Percentiles rank a stretch among this genome's conserved stretches.
phyloP scores from a whole-genome alignment of 2,797 vertebrate genomes.

The Tinamus major region DNA sequence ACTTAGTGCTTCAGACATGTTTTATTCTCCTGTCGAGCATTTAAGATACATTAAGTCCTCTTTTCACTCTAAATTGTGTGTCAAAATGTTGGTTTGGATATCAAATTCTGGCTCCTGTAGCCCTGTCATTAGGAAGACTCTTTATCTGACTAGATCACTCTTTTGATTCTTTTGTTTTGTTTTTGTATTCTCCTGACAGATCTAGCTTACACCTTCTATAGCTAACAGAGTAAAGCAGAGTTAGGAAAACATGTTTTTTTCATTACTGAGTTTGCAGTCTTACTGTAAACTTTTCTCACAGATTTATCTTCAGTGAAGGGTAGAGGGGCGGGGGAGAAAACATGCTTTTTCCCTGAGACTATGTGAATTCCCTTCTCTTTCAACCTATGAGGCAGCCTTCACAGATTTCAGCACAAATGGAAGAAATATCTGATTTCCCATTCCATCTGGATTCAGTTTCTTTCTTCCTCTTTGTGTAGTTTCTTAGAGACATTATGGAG shows the following conservation, averaged over 20 bases:
- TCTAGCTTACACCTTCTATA: constrained; percentile 62
- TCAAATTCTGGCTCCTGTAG: constrained; percentile 41
- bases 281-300: constrained; percentile 62
- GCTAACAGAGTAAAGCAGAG: constrained; percentile 11
- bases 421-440: constrained; percentile 72
- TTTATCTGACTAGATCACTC: background rate
- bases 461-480: constrained; percentile 75
- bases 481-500: constrained; percentile 67
- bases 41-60: constrained; percentile 34
- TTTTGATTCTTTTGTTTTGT: constrained; percentile 22
- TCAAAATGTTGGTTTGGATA: constrained; percentile 49
- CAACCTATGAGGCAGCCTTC: constrained; percentile 54
- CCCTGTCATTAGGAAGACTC: constrained; percentile 27
- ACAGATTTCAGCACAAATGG: constrained; percentile 68
- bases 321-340: constrained; percentile 13
- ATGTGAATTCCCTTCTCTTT: constrained; percentile 66
- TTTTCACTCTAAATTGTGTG: constrained; percentile 17
- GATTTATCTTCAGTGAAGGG: constrained; percentile 24
- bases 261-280: constrained; percentile 40
- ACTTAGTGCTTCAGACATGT: background rate
- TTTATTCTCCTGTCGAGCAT: constrained; percentile 31
- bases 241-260: constrained; percentile 62
- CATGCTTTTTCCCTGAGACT: constrained; percentile 34
- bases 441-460: constrained; percentile 78
- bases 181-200: constrained; percentile 41